Percentiles rank a stretch among this genome's conserved stretches.
Conservation (phyloP, 2,888 invertebrate genomes). For the Aethes cnicana region DNA sequence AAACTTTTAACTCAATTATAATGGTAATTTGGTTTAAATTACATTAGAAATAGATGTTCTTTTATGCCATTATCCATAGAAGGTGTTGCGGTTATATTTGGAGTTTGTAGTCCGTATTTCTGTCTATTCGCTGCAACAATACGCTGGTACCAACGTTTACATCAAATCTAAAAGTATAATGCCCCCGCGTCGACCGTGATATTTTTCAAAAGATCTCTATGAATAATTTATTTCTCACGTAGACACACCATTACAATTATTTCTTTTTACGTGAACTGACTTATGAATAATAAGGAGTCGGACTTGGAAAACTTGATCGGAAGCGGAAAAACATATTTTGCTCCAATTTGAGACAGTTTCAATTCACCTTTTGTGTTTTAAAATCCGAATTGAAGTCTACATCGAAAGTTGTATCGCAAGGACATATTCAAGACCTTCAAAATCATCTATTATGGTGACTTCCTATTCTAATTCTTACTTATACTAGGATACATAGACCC, state of each 20-base stretch:
- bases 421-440: not conserved
- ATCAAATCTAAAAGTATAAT: conserved; percentile 74
- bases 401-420: not conserved
- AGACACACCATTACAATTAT: conserved; percentile 76
- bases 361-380: conserved; percentile 1
- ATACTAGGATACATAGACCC: too few relatives aligned
- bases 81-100: conserved; percentile 8
- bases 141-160: conserved; percentile 44
- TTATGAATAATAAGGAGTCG: conserved; percentile 61
- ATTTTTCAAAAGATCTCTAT: conserved; percentile 75
- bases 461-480: too few relatives aligned
- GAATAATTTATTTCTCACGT: conserved; percentile 74
- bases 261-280: conserved; percentile 68
- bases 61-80: too few relatives aligned
- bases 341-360: conserved; percentile 19
- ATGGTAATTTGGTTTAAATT: too few relatives aligned
- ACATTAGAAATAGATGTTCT: too few relatives aligned
- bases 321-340: conserved; percentile 23
- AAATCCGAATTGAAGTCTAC: not conserved
- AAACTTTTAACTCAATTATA: too few relatives aligned
- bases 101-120: too few relatives aligned
- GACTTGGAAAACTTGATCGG: conserved; percentile 43
- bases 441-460: too few relatives aligned
- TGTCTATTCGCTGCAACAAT: conserved; percentile 18
- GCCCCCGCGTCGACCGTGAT: conserved; percentile 63